phyloP scores from a whole-genome alignment of 2,888 invertebrate genomes.

The Aphodius sticticus region DNA sequence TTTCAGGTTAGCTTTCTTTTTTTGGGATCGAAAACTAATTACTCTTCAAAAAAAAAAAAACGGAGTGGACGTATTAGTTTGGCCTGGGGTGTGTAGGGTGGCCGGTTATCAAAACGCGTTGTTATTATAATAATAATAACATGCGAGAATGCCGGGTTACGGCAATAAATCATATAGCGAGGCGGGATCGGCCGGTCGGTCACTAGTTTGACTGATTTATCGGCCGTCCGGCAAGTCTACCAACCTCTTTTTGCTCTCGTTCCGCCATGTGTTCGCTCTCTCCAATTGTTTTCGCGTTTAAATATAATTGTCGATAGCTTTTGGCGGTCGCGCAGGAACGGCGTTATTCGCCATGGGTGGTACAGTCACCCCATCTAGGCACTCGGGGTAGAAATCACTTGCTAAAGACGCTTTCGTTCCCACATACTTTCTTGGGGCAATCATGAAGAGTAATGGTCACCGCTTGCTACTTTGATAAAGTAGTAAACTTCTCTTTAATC shows the following conservation, averaged over 20 bases:
- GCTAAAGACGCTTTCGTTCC: background rate
- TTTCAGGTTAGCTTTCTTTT: too few relatives aligned
- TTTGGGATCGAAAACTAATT: conserved; percentile 14
- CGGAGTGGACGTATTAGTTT: conserved; percentile 4
- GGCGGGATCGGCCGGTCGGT: conserved; percentile 57
- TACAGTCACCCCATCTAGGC: background rate
- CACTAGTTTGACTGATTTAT: conserved; percentile 61
- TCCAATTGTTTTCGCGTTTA: conserved; percentile 26
- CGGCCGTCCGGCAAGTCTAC: conserved; percentile 43
- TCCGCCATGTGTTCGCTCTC: conserved; percentile 38
- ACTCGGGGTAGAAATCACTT: background rate
- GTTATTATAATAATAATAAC: conserved; percentile 61
- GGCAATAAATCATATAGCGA: conserved; percentile 58
- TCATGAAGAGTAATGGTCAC: too few relatives aligned
- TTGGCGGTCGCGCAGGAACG: background rate
- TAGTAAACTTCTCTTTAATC: too few relatives aligned
- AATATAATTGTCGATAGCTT: conserved; percentile 8
- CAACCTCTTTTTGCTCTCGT: conserved; percentile 53
- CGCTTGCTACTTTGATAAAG: too few relatives aligned
- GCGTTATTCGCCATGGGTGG: conserved; percentile 18
- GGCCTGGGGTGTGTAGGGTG: conserved; percentile 17
- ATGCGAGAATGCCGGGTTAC: conserved; percentile 58
- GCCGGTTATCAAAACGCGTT: conserved; percentile 48
- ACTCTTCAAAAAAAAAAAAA: conserved; percentile 20
- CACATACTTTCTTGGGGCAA: too few relatives aligned